Evolutionary conservation across 2,113 vertebrate genomes (phyloP), one percentile per base, ranked within the genome.

Genomic region (Calyptomena viridis): DNA sequence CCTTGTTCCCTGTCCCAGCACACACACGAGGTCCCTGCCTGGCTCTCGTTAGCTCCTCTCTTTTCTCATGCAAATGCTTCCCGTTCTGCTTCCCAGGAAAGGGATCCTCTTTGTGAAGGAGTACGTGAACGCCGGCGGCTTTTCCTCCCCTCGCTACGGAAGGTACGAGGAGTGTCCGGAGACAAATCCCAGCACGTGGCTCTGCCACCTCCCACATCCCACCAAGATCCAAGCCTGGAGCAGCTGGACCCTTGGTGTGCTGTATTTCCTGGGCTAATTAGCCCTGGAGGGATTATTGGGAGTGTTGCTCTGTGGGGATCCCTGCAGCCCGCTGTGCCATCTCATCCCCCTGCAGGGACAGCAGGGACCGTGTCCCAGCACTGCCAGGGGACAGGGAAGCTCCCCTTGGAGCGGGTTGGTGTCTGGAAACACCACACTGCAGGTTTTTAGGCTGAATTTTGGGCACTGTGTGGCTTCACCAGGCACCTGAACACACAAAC

Each of bases 51-150:
- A 87, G 89, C 87, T 62, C 55, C 28, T 4, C 46, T 12, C 90
- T 55, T 85, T 94, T 82, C 82, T 95, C 37, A 95, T 81, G 91
- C 64, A 87, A 94, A 92, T 40, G 17, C 23, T 79, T 89, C 90
- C 92, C 17, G 0, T 87, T 69, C 53, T 83, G 18, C 84, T 72
- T 40, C 81, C 37, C 56, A 97, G 87, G 22, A 99, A 98, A 98
- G 96, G 93, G 47, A 92, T 98, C 69, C 98, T 99, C 85, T 99
- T 98, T 40, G 90, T 99, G 83, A 99, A 99, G 97, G 98, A 99
- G 87, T 99, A 99, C 4, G 87, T 99, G 76, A 98, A 98, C 87
- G 92, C 96, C 42, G 92, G 97, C 2, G 97, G 95, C 73, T 18
- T 74, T 5, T 89, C 97, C 52, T 90, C 96, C n/a, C 97, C 90